Evolutionary conservation across 2,888 invertebrate species (phyloP), one percentile per base, ranked within the genome.

Genomic region (Cacoxenus indagator): DNA sequence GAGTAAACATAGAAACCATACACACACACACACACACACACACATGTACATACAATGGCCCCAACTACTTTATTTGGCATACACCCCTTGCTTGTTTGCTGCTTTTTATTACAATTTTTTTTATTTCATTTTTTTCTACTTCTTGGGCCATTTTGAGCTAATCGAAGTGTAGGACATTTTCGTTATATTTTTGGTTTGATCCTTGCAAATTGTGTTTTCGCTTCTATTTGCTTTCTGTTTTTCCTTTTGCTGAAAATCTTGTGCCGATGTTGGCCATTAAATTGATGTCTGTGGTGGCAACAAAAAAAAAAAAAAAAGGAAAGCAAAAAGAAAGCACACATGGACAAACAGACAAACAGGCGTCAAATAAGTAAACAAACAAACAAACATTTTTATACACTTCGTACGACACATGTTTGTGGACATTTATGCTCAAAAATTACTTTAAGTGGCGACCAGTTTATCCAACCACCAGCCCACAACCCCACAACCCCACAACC

Each of bases 371-470:
- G 72, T 75, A 82, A 78, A 80, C 78, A 82, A 70, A 75, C 72
- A 77, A 57, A 43, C 81, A 80, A 80, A 83, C 83, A 80, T 83
- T 80, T 81, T 83, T 83, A 83, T 80, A 79, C 82, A 81, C 80
- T 83, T 76, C 76, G 81, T 81, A 70, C 72, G 69, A 73, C 81
- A 81, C 83, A 80, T 80, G 83, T 77, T 80, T 82, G 83, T 72
- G 83, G 79, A 79, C 83, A 82, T 79, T 80, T 80, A 79, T 81
- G 83, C 83, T 75, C 31, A 31, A 76, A 81, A 67, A 76, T 81
- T 71, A 71, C 67, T 43, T 45, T 26, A 54, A 62, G 59, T 74
- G 59, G 17, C 22, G n/a, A 26, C 4, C 46, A 6, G 22, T 22
- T 43, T 37, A 1, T 59, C 14, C 29, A n/a, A n/a, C n/a, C n/a